Conservation (phyloP, 2,888 invertebrate species). For the Artemia sinica region DNA sequence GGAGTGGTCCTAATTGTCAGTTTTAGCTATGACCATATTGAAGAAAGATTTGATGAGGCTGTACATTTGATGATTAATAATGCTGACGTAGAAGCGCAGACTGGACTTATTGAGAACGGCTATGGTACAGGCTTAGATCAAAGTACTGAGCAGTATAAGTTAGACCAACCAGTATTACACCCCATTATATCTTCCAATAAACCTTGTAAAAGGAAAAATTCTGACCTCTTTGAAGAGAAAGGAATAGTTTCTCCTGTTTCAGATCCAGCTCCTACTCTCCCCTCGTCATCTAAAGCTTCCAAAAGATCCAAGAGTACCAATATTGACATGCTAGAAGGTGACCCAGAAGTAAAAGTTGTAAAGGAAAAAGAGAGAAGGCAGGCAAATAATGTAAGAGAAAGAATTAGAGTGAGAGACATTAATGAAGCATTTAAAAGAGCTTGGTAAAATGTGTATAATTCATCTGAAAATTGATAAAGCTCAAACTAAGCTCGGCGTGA, state of each 20-base stretch:
- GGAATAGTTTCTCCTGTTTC: conserved; percentile 26
- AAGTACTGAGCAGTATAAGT: conserved; percentile 25
- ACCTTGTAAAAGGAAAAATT: not conserved
- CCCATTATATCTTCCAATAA: not conserved
- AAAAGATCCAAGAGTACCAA: conserved; percentile 24
- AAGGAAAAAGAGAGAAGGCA: conserved; percentile 88
- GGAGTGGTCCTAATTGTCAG: conserved; percentile 16
- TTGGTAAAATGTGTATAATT: conserved; percentile 94
- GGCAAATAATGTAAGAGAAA: conserved; percentile 96
- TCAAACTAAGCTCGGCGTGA: conserved; percentile 90
- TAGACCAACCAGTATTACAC: conserved; percentile 23
- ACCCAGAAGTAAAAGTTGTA: conserved; percentile 74
- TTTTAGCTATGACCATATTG: conserved; percentile 42
- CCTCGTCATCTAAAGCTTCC: conserved; percentile 26
- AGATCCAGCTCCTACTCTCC: conserved; percentile 27
- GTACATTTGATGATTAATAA: conserved; percentile 86
- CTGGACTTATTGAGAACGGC: conserved; percentile 14
- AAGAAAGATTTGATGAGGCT: conserved; percentile 84
- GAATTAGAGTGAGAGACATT: conserved; percentile 95
- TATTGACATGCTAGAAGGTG: conserved; percentile 36
- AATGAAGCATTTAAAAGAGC: conserved; percentile 97
- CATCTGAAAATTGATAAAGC: conserved; percentile 92
- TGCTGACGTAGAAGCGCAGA: conserved; percentile 43
- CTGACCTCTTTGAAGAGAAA: not conserved
- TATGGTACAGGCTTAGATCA: not conserved